phyloP scores from a whole-genome alignment of 1,140 invertebrate species.

The Calliphora vicina region DNA sequence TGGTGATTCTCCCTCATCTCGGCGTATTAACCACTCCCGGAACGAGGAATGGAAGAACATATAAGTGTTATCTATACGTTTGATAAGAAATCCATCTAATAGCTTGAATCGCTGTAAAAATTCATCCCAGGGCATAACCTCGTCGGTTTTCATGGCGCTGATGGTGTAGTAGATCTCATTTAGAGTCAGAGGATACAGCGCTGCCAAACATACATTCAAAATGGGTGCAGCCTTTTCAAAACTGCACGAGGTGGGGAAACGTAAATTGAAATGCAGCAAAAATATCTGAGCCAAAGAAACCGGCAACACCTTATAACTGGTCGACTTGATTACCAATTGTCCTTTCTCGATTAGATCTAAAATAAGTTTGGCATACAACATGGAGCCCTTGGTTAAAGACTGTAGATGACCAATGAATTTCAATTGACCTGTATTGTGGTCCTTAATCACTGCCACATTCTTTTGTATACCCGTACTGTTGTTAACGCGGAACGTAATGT shows the following conservation, averaged over 20 bases:
- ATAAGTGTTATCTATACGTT: constrained; percentile 88
- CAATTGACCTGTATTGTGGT: constrained; percentile 53
- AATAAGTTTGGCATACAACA: constrained; percentile 90
- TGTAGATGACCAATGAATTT: constrained; percentile 89
- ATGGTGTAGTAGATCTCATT: constrained; percentile 94
- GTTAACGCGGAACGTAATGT: constrained; percentile 82
- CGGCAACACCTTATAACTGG: constrained; percentile 91
- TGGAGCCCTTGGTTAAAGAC: constrained; percentile 84
- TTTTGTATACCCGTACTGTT: constrained; percentile 81
- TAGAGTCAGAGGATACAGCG: constrained; percentile 87
- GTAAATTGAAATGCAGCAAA: constrained; percentile 89
- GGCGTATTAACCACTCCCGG: constrained; percentile 93
- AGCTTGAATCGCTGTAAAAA: constrained; percentile 86
- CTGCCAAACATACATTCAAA: constrained; percentile 87
- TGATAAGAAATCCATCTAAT: constrained; percentile 85
- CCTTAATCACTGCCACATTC: constrained; percentile 77
- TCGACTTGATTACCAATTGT: constrained; percentile 90
- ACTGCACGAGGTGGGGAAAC: constrained; percentile 88
- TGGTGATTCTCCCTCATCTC: constrained; percentile 86
- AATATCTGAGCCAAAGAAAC: constrained; percentile 93
- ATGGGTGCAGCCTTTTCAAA: constrained; percentile 90
- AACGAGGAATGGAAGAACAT: constrained; percentile 98
- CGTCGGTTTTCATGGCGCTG: constrained; percentile 81
- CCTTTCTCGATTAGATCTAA: constrained; percentile 94
- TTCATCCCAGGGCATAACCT: constrained; percentile 77